Percentiles rank a stretch among this genome's conserved stretches.
Evolutionary conservation across 2,797 vertebrate genomes (phyloP).

Genomic region (Alosa sapidissima): DNA sequence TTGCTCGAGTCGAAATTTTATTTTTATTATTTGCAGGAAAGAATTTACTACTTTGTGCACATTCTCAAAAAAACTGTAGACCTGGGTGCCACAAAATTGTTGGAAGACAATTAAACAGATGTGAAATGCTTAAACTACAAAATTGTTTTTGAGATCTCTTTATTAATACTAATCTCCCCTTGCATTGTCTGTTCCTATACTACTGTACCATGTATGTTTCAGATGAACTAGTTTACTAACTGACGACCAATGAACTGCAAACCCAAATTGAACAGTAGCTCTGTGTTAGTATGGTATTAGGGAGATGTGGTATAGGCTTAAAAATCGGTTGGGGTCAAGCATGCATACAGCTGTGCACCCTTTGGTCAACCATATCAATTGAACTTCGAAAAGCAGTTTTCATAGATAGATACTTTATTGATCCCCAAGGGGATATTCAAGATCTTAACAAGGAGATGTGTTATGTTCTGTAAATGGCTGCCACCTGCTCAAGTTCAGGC

Average conservation of each 20-base stretch:
- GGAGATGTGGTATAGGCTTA: not conserved
- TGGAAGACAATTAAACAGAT: constrained; percentile 75
- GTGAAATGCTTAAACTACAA: constrained; percentile 73
- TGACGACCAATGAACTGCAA: not conserved
- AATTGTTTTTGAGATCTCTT: constrained; percentile 40
- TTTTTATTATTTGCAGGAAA: constrained; percentile 77
- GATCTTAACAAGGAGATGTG: not conserved
- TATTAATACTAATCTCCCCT: not conserved
- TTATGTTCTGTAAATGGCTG: not conserved
- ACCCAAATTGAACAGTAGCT: not conserved
- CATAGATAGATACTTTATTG: too few species aligned
- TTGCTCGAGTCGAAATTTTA: constrained; percentile 68
- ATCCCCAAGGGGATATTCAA: too few species aligned
- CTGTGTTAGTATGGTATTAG: not conserved
- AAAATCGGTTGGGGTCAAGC: not conserved
- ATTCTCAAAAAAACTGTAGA: constrained; percentile 76
- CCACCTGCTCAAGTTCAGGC: not conserved
- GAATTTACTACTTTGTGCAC: constrained; percentile 69
- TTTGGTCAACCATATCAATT: not conserved
- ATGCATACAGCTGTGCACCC: not conserved
- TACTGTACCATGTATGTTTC: not conserved
- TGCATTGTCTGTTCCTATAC: not conserved
- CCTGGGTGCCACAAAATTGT: constrained; percentile 76
- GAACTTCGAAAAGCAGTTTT: not conserved
- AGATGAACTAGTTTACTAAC: too few species aligned